Percentiles rank a stretch among this genome's conserved stretches.
Evolutionary conservation across 2,888 invertebrate genomes (phyloP).

Genomic region (Elegia similella): DNA sequence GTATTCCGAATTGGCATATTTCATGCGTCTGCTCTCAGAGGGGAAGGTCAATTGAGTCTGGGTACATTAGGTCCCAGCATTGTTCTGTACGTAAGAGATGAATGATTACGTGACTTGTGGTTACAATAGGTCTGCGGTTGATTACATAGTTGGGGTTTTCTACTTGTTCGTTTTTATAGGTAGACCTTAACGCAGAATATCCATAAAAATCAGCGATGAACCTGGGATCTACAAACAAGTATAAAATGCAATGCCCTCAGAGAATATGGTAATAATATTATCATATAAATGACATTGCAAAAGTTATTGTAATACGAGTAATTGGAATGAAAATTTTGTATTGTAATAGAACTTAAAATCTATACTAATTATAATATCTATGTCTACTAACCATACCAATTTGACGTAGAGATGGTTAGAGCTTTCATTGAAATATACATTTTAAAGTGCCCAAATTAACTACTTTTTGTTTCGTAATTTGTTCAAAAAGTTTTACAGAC

Average conservation of each 20-base stretch:
- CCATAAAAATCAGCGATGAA: not conserved
- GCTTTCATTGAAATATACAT: too few species aligned
- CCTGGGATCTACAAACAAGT: not conserved
- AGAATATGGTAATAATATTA: too few species aligned
- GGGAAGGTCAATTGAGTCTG: conserved; percentile 13
- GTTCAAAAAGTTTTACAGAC: not conserved
- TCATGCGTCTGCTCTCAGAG: conserved; percentile 13
- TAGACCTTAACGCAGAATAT: not conserved
- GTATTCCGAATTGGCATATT: conserved; percentile 11
- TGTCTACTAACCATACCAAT: too few species aligned
- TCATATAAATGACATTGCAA: too few species aligned
- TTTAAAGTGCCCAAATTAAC: too few species aligned
- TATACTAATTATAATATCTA: too few species aligned
- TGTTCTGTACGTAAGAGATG: conserved; percentile 5
- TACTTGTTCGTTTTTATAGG: not conserved
- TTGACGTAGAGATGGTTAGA: too few species aligned
- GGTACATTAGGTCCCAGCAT: conserved; percentile 10
- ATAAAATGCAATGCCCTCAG: too few species aligned
- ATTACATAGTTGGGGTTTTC: not conserved
- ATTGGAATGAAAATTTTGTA: too few species aligned
- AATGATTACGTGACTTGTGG: conserved; percentile 17
- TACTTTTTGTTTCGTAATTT: not conserved
- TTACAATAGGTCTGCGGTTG: conserved; percentile 9
- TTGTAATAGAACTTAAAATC: too few species aligned
- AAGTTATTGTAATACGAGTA: too few species aligned